Evolutionary conservation across 2,113 vertebrate genomes (phyloP).

Genomic region (Brienomyrus longianalis): DNA sequence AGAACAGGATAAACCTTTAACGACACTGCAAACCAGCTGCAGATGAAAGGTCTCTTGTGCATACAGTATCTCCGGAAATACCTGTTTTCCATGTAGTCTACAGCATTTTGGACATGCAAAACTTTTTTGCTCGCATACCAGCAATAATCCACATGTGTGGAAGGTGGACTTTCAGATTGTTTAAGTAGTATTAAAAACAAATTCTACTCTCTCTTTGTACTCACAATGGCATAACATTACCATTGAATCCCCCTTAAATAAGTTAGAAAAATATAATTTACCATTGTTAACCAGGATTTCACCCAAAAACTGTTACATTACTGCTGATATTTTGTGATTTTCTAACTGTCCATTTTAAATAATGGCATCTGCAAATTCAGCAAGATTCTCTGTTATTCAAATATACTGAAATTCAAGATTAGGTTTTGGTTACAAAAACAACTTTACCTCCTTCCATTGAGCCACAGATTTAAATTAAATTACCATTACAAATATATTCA

Average conservation of each 20-base stretch:
- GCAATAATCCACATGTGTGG: neutral
- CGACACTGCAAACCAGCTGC: slow-evolving; percentile 67
- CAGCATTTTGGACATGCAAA: slow-evolving; percentile 33
- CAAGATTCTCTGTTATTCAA: slow-evolving; percentile 17
- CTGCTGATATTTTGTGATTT: neutral
- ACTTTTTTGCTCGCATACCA: neutral
- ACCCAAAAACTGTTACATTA: neutral
- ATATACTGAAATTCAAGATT: slow-evolving; percentile 32
- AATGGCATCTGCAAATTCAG: neutral
- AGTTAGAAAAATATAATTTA: slow-evolving; percentile 27
- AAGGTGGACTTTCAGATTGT: slow-evolving; percentile 10
- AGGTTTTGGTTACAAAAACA: slow-evolving; percentile 41
- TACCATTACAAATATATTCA: neutral
- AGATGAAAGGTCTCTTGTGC: slow-evolving; percentile 44
- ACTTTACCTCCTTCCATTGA: neutral
- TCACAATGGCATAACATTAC: slow-evolving; percentile 23
- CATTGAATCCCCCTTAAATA: slow-evolving; percentile 9
- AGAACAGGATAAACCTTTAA: slow-evolving; percentile 37
- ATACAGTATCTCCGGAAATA: slow-evolving; percentile 46
- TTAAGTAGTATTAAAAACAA: neutral
- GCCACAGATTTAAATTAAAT: neutral
- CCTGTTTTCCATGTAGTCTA: slow-evolving; percentile 38
- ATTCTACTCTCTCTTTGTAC: neutral
- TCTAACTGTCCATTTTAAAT: slow-evolving; percentile 8
- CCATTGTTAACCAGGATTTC: neutral